phyloP scores from a whole-genome alignment of 2,888 invertebrate genomes.

The Brachycybe producta region DNA sequence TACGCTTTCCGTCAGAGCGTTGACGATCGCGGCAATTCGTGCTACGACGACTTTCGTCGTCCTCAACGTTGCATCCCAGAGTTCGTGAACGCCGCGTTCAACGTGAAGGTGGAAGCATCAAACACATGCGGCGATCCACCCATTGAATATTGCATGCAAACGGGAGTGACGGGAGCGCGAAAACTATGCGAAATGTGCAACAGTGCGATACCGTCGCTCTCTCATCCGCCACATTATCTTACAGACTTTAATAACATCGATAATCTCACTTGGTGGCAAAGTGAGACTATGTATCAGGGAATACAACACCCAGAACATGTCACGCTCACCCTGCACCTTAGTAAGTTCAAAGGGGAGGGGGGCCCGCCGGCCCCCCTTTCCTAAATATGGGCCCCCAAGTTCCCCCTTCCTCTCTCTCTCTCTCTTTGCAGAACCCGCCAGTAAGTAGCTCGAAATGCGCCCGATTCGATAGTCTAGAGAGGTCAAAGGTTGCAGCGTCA shows the following conservation, averaged over 20 bases:
- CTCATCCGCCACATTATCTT: slow-evolving; percentile 60
- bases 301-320: slow-evolving; percentile 83
- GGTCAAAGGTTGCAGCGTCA: too few relatives aligned
- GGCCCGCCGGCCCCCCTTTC: too few relatives aligned
- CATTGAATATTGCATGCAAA: slow-evolving; percentile 81
- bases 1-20: neutral
- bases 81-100: slow-evolving; percentile 92
- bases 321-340: slow-evolving; percentile 75
- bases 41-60: slow-evolving; percentile 32
- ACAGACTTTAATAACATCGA: slow-evolving; percentile 86
- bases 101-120: slow-evolving; percentile 75
- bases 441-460: too few relatives aligned
- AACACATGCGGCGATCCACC: slow-evolving; percentile 82
- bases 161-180: slow-evolving; percentile 49
- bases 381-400: too few relatives aligned
- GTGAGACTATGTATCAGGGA: slow-evolving; percentile 90
- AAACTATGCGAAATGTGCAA: slow-evolving; percentile 73
- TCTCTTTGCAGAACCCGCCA: too few relatives aligned
- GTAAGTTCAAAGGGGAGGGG: slow-evolving; percentile 40
- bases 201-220: slow-evolving; percentile 40
- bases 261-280: slow-evolving; percentile 94
- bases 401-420: too few relatives aligned
- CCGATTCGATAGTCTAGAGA: too few relatives aligned
- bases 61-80: slow-evolving; percentile 83
- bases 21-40: slow-evolving; percentile 22